Evolutionary conservation across 1,140 invertebrate species (phyloP).

Genomic region (Vanessa atalanta): DNA sequence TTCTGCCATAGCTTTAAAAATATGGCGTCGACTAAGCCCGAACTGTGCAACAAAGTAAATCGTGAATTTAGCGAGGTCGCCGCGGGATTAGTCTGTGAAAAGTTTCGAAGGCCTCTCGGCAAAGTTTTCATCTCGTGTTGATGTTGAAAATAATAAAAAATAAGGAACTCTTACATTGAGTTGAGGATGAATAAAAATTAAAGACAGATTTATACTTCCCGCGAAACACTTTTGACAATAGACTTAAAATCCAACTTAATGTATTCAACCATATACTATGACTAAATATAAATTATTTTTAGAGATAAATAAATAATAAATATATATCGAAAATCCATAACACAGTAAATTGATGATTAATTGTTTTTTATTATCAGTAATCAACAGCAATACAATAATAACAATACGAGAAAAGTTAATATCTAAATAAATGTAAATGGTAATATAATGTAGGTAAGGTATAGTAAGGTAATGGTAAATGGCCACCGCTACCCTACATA

Average conservation of each 20-base stretch:
- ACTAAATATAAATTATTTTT: too few relatives aligned
- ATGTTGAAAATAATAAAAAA: slow-evolving; percentile 67
- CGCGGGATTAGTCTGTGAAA: slow-evolving; percentile 68
- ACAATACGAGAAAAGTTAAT: too few relatives aligned
- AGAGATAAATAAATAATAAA: too few relatives aligned
- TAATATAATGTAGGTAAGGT: too few relatives aligned
- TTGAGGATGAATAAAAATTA: slow-evolving; percentile 54
- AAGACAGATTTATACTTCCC: slow-evolving; percentile 35
- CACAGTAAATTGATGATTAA: too few relatives aligned
- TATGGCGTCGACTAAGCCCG: slow-evolving; percentile 63
- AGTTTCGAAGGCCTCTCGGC: slow-evolving; percentile 53
- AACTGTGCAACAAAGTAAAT: slow-evolving; percentile 72
- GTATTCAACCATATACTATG: not conserved
- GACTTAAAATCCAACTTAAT: slow-evolving; percentile 29
- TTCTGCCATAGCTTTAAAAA: slow-evolving; percentile 65
- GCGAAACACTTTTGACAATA: too few relatives aligned
- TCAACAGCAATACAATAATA: too few relatives aligned
- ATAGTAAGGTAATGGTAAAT: too few relatives aligned
- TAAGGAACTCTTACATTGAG: slow-evolving; percentile 48
- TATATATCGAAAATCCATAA: too few relatives aligned
- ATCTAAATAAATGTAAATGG: too few relatives aligned
- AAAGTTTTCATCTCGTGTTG: slow-evolving; percentile 73
- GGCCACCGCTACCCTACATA: too few relatives aligned
- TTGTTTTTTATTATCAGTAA: too few relatives aligned
- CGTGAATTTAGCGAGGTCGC: slow-evolving; percentile 68